Evolutionary conservation across 2,113 vertebrate genomes (phyloP).

Genomic region (Nansenia antarctica): DNA sequence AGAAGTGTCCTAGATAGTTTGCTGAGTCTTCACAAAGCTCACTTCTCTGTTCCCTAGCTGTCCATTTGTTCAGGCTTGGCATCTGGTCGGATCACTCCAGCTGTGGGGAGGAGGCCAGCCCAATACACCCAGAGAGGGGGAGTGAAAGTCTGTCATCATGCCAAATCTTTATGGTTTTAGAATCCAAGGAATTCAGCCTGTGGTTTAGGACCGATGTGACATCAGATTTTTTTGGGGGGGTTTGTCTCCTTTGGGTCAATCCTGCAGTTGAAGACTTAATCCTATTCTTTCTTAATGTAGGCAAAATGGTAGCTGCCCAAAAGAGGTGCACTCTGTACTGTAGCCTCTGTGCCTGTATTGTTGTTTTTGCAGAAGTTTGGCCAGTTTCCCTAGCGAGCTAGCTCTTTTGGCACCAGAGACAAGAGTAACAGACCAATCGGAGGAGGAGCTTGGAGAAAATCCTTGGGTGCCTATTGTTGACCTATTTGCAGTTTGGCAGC

Average conservation of each 20-base stretch:
- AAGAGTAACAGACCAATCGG: slow-evolving; percentile 44
- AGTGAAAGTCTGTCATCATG: not conserved
- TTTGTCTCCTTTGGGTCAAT: slow-evolving; percentile 1
- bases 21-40: too few relatives aligned
- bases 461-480: slow-evolving; percentile 48
- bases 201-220: slow-evolving; percentile 11
- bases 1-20: too few relatives aligned
- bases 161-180: slow-evolving; percentile 21
- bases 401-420: slow-evolving; percentile 18
- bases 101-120: slow-evolving; percentile 38
- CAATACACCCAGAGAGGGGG: not conserved
- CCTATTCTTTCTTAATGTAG: not conserved
- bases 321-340: not conserved
- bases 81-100: too few relatives aligned
- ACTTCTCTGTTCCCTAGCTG: too few relatives aligned
- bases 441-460: slow-evolving; percentile 42
- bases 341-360: not conserved
- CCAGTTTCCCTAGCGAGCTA: not conserved
- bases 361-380: not conserved
- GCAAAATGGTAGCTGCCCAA: not conserved
- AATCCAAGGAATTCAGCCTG: slow-evolving; percentile 19
- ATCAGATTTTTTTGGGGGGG: slow-evolving; percentile 9
- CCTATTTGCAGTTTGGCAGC: slow-evolving; percentile 50
- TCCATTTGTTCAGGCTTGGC: too few relatives aligned
- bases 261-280: not conserved